phyloP scores from a whole-genome alignment of 2,797 vertebrate genomes.

The Amblyraja radiata region DNA sequence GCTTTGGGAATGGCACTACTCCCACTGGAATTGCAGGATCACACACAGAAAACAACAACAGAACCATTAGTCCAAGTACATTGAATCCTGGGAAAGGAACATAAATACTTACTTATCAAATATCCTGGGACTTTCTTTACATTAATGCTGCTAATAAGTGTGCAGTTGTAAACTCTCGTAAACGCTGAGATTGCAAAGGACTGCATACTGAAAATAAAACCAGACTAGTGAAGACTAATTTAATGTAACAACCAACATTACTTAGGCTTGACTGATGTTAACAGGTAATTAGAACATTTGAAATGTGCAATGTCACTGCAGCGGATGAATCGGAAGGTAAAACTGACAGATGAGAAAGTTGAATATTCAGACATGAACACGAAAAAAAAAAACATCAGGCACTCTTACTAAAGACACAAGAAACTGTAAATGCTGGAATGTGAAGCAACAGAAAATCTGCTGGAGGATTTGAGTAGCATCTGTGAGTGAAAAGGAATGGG shows the following conservation, averaged over 20 bases:
- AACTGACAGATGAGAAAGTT: not conserved
- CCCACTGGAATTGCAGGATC: not conserved
- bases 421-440: no score
- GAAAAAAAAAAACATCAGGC: no score
- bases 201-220: not conserved
- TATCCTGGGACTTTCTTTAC: not conserved
- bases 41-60: not conserved
- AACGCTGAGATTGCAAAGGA: not conserved
- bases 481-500: no score
- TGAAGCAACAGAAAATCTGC: no score
- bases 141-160: conserved; percentile 2
- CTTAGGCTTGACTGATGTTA: not conserved
- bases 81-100: not conserved
- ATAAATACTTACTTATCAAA: not conserved
- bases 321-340: not conserved
- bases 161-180: not conserved
- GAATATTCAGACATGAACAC: no score
- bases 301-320: not conserved
- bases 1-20: not conserved
- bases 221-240: not conserved
- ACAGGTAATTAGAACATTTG: not conserved
- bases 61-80: not conserved
- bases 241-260: not conserved
- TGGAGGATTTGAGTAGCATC: no score
- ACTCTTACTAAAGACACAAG: no score